A percentile compares a stretch with the other conserved stretches of the same genome.
Evolutionary conservation across 2,113 vertebrate species (phyloP).

Genomic region (Phodopus roborovskii): DNA sequence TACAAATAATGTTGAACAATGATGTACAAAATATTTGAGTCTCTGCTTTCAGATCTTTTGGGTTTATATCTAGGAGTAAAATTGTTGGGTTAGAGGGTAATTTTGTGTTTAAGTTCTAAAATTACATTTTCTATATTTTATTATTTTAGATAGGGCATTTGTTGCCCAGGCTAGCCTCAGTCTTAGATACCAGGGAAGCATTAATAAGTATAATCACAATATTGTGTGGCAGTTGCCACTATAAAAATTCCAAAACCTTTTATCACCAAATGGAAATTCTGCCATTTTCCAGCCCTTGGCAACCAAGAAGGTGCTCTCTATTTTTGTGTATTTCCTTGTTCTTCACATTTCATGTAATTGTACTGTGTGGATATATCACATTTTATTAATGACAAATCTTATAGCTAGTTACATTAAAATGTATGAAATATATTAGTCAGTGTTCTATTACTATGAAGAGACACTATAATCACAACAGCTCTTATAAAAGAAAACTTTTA

Average conservation of each 20-base stretch:
- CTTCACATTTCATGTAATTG: neutral
- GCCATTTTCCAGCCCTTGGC: neutral
- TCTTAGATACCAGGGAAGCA: neutral
- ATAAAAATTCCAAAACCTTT: neutral
- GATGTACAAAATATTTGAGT: neutral
- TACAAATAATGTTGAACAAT: neutral
- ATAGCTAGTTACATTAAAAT: neutral
- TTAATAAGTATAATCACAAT: neutral
- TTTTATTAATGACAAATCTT: neutral
- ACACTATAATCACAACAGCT: neutral
- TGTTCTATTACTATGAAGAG: neutral
- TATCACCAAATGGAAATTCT: neutral
- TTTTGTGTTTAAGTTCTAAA: neutral
- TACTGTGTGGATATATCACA: neutral
- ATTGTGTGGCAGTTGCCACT: neutral
- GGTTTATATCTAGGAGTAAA: neutral
- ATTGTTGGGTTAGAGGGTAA: neutral
- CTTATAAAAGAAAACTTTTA: neutral
- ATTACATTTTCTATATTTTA: neutral
- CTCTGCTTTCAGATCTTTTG: neutral
- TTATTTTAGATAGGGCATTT: neutral
- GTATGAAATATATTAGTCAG: neutral
- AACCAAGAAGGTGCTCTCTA: neutral
- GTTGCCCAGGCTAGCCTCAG: neutral
- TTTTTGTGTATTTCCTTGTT: neutral